phyloP scores from a whole-genome alignment of 64 coral and sea anemone species.

The Pocillopora damicornis region DNA sequence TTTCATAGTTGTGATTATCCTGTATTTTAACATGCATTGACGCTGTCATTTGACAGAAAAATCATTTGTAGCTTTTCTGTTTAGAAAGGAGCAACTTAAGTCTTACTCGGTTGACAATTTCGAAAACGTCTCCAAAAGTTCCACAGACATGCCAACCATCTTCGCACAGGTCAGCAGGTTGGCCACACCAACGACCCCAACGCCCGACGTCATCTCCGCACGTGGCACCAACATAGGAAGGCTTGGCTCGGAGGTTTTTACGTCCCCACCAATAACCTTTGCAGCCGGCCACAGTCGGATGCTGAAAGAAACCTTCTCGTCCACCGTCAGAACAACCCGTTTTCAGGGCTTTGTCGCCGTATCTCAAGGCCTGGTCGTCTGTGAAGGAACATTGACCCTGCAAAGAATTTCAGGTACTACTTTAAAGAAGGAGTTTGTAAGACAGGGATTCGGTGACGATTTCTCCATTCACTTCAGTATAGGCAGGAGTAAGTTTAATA shows the following conservation, averaged over 20 bases:
- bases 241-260: constrained; percentile 59
- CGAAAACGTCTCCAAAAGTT: constrained; percentile 76
- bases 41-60: no score
- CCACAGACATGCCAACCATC: constrained; percentile 81
- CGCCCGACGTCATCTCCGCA: constrained; percentile 72
- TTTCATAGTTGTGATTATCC: no score
- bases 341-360: constrained; percentile 36
- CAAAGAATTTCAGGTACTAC: background rate
- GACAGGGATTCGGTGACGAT: background rate
- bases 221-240: constrained; percentile 18
- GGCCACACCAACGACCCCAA: constrained; percentile 34
- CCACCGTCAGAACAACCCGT: constrained; percentile 77
- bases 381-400: constrained; percentile 57
- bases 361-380: constrained; percentile 21
- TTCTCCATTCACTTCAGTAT: no score
- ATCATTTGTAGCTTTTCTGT: no score
- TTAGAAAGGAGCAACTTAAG: no score
- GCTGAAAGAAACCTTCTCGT: constrained; percentile 81
- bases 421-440: background rate
- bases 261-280: constrained; percentile 59
- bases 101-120: constrained; percentile 79
- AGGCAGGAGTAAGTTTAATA: no score
- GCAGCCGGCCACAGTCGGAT: constrained; percentile 77
- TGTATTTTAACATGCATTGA: no score
- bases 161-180: constrained; percentile 71